These are phyloP conservation scores for roundworm (Caenorhabditis elegans) DNA, from an alignment of 1,140 invertebrate species.

Conservation along the genomic window DNA sequence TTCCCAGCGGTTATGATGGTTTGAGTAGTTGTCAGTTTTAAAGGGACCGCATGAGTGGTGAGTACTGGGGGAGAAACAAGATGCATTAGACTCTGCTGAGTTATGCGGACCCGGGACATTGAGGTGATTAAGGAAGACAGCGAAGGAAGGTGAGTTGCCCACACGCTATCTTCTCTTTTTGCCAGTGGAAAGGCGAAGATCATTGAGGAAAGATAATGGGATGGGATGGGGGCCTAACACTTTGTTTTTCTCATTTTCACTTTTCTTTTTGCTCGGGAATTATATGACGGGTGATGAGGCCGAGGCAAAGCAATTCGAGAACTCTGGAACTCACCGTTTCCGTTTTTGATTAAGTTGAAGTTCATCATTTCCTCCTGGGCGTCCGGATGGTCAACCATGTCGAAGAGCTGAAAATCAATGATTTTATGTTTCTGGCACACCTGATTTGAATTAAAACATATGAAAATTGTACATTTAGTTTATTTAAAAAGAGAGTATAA, in stretches of 20 bases:
- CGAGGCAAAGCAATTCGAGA: neutral
- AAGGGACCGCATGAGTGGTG: neutral
- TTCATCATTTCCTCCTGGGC: slow-evolving; percentile 21
- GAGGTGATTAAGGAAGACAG: neutral
- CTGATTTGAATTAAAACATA: too few species aligned
- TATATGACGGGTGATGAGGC: neutral
- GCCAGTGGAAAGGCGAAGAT: neutral
- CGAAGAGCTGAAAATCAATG: neutral
- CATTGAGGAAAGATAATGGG: slow-evolving; percentile 16
- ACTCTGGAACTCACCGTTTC: neutral
- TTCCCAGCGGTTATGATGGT: neutral
- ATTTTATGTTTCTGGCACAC: too few species aligned
- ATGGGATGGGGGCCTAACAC: neutral
- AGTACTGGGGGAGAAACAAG: neutral
- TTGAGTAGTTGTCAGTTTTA: neutral
- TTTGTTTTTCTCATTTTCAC: neutral
- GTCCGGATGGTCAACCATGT: slow-evolving; percentile 26
- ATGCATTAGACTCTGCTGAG: neutral
- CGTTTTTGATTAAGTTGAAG: neutral
- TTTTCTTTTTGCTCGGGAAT: neutral
- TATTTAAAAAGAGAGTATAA: too few species aligned
- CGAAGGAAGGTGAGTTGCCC: neutral
- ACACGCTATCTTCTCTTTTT: neutral
- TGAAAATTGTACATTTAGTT: too few species aligned
- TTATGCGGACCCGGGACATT: slow-evolving; percentile 15